A percentile compares a stretch with the other conserved stretches of the same genome.
These are phyloP conservation scores for Xenops minutus DNA, from an alignment of 2,797 vertebrate species.

Conservation along the genomic window DNA sequence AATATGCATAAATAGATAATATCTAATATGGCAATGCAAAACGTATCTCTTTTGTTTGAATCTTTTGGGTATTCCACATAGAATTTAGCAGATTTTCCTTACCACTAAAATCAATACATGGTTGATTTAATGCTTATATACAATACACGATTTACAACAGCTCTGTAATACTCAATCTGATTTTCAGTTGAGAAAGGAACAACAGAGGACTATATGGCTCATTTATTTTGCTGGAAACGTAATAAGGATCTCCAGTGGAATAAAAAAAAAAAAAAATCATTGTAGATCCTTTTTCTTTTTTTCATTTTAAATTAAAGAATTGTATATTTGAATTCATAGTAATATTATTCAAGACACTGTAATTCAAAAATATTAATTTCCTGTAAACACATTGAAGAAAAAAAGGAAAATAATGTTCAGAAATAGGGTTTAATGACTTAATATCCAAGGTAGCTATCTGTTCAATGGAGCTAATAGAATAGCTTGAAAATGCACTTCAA, in stretches of 20 bases:
- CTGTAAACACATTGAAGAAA: background rate
- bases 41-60: background rate
- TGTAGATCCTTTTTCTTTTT: conserved; percentile 29
- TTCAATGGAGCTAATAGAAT: background rate
- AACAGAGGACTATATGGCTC: conserved; percentile 15
- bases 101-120: conserved; percentile 15
- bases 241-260: background rate
- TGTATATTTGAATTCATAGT: conserved; percentile 10
- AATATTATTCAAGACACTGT: background rate
- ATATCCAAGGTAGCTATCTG: background rate
- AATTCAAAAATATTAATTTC: conserved; percentile 48
- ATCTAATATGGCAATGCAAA: background rate
- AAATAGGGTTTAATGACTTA: conserved; percentile 7
- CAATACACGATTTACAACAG: conserved; percentile 18
- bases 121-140: conserved; percentile 18
- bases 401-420: background rate
- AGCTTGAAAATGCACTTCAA: background rate
- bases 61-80: background rate
- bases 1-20: background rate
- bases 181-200: conserved; percentile 47
- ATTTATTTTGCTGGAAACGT: conserved; percentile 46
- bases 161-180: background rate
- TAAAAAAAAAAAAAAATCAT: background rate
- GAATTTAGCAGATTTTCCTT: background rate
- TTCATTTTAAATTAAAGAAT: conserved; percentile 43